Base-by-base conservation (phyloP, 2,888 invertebrate species). In the Oscheius sp. region DNA sequence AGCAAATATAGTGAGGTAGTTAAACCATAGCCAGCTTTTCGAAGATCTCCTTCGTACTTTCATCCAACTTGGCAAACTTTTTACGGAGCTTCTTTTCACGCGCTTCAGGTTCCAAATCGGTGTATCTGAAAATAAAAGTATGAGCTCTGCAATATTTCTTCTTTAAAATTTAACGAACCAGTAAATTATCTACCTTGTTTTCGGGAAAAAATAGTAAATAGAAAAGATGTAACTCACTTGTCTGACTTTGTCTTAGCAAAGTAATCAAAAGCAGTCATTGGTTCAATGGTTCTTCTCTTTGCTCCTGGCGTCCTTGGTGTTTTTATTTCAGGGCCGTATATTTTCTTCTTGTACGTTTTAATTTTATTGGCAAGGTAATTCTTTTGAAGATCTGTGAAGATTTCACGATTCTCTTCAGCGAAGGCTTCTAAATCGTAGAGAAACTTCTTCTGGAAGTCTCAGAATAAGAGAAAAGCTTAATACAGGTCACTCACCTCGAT, bases 51-150 rank as follows among this genome's bases (percentile, higher is more conserved):
- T 46, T 66, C 6, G 43, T 56, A n/a, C 9, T n/a, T 7, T 25
- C 49, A 6, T 72, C 75, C 35, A 75, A 45, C 35, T 75, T 75
- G 53, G 72, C 27, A 55, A 72, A 75, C 63, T 72, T 75, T 45
- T 75, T 75, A 43, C 18, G 46, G 1, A 75, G 56, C 27, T 75
- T 75, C 69, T 45, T 72, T 45, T 58, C 13, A 9, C 75, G 21
- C 23, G 59, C 61, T 27, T 75, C 75, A 5, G 66, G 58, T 0
- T 72, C 72, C 29, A 71, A 56, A 25, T 74, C 66, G 13, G 55
- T 43, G 61, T 66, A 74, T 16, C 74, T 74, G 16, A 49, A 49
- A 49, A 49, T 3, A 49, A 2, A 49, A 5, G 13, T 5, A 5
- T 49, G 49, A 16, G 21, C 13, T 35, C 9, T 35, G n/a, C n/a